Base-by-base conservation (phyloP, 2,797 vertebrate genomes). In the Xiphophorus birchmanni region DNA sequence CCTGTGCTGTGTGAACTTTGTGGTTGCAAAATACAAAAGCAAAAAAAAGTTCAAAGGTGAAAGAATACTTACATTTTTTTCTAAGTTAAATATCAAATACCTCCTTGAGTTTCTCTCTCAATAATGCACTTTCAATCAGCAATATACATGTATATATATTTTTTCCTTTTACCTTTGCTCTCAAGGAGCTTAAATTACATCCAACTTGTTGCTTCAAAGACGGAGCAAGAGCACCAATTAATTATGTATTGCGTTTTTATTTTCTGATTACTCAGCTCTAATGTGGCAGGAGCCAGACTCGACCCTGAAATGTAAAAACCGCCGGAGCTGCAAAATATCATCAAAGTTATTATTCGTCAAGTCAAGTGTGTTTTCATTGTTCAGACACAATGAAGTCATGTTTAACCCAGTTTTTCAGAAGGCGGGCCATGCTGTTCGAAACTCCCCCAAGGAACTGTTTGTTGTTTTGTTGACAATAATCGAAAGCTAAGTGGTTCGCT, bases 171-270 rank as follows among this genome's bases (percentile, higher is more conserved):
- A 40, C 73, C 71, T 54, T 67, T 60, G 21, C 79, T 50, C 76
- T 80, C 56, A 72, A 5, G 52, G 10, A 15, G 69, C 85, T 87
- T 40, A 86, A 87, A 87, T 73, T 75, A 47, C 78, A 54, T 32
- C 29, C 15, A 58, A 86, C 82, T 52, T 86, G 77, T 86, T 86
- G 78, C 83, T 87, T 76, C 7, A 35, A 50, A 8, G 76, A 65
- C 32, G 56, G 83, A 89, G 86, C 58, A 42, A 65, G 71, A 89
- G 67, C 84, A 4, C 60, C 48, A 79, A 89, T 91, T 85, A 85
- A 80, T 87, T 76, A 50, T 84, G 50, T 81, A 60, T 80, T 75
- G 56, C 60, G 48, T 84, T 75, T 88, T 54, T 80, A 83, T 88
- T 72, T 13, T 60, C 63, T 78, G 74, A 86, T 82, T 86, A 76